Evolutionary conservation across 2,797 vertebrate genomes (phyloP).

Genomic region (Brachyalestes nurse): DNA sequence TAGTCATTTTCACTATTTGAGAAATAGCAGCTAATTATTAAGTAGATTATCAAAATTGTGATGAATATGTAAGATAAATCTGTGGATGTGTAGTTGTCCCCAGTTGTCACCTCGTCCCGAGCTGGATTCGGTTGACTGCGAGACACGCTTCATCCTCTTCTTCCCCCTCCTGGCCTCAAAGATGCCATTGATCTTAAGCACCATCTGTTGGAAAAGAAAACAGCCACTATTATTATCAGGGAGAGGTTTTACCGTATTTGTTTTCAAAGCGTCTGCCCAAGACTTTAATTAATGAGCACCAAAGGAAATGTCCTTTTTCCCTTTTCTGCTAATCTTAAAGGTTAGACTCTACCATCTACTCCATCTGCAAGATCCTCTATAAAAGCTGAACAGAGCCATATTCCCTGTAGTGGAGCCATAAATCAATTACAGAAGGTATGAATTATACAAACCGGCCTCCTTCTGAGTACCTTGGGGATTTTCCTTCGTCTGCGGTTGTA

Average conservation of each 20-base stretch:
- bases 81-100: background rate
- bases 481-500: slow-evolving; percentile 92
- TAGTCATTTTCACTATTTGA: background rate
- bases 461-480: slow-evolving; percentile 88
- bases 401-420: slow-evolving; percentile 48
- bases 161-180: slow-evolving; percentile 93
- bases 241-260: slow-evolving; percentile 11
- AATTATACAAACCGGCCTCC: background rate
- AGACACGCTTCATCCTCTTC: slow-evolving; percentile 92
- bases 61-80: background rate
- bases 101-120: slow-evolving; percentile 88
- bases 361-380: slow-evolving; percentile 47
- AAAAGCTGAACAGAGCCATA: slow-evolving; percentile 29
- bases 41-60: background rate
- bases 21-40: background rate
- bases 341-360: slow-evolving; percentile 37
- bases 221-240: slow-evolving; percentile 28
- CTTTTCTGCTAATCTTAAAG: slow-evolving; percentile 39
- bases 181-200: slow-evolving; percentile 93
- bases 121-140: slow-evolving; percentile 89
- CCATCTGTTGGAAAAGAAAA: slow-evolving; percentile 83
- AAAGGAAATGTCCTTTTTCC: slow-evolving; percentile 57
- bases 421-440: slow-evolving; percentile 52
- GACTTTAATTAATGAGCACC: slow-evolving; percentile 21
- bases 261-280: slow-evolving; percentile 34